These are phyloP conservation scores for Molossus molossus DNA, from an alignment of 2,797 vertebrate genomes.

Conservation along the genomic window DNA sequence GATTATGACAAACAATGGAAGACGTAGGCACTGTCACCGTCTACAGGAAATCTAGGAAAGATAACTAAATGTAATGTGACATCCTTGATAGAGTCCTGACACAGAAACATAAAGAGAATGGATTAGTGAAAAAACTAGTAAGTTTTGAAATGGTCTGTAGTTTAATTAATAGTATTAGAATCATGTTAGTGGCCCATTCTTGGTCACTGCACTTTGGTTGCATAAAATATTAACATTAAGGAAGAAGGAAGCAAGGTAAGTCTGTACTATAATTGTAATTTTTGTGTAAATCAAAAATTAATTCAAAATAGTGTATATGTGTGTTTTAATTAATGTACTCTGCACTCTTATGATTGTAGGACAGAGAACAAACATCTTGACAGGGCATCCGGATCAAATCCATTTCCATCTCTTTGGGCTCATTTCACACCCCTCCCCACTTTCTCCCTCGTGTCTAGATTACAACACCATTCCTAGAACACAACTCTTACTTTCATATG, in stretches of 20 bases:
- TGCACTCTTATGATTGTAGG: background rate
- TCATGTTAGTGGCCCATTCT: background rate
- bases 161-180: background rate
- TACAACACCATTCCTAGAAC: background rate
- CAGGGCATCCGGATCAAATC: background rate
- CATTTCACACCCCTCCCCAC: background rate
- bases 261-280: background rate
- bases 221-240: background rate
- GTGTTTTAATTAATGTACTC: background rate
- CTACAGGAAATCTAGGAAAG: background rate
- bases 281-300: background rate
- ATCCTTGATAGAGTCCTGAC: background rate
- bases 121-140: background rate
- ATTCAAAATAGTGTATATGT: background rate
- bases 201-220: background rate
- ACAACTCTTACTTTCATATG: background rate
- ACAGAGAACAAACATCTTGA: background rate
- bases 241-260: background rate
- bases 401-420: background rate
- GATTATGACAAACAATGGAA: background rate
- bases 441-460: background rate
- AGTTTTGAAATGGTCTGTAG: background rate
- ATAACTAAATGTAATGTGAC: background rate
- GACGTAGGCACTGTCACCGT: background rate
- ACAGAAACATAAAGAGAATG: background rate